Conservation (phyloP, 2,113 vertebrate species). For the Antigone vipio region DNA sequence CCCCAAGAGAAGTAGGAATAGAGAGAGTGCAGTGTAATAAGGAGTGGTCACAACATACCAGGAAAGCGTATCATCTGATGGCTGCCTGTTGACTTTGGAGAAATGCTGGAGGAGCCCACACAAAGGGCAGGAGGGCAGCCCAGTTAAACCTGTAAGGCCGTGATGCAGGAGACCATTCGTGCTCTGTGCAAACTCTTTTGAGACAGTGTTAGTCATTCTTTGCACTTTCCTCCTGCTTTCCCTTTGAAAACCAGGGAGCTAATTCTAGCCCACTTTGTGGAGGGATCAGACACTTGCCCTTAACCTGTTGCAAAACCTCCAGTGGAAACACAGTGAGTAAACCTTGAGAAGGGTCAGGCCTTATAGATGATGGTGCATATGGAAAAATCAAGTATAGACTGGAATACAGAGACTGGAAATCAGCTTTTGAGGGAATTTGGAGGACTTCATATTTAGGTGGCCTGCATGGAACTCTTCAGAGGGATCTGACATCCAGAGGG, state of each 20-base stretch:
- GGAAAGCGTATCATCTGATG: neutral
- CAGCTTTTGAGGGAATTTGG: neutral
- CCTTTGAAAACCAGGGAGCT: neutral
- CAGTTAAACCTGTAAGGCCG: neutral
- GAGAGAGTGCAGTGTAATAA: no score
- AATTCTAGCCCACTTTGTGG: neutral
- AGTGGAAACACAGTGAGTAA: neutral
- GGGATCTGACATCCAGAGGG: neutral
- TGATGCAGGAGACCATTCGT: neutral
- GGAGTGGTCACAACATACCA: neutral
- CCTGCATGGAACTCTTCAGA: neutral
- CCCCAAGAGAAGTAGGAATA: neutral
- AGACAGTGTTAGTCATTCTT: neutral
- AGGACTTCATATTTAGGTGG: neutral
- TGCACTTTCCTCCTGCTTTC: neutral
- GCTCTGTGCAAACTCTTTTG: neutral
- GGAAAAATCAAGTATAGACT: neutral
- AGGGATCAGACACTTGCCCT: neutral
- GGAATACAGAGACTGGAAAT: neutral
- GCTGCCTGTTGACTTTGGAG: neutral
- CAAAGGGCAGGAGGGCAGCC: neutral
- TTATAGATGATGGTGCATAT: fast-evolving
- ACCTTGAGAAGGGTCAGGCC: neutral
- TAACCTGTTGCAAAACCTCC: neutral
- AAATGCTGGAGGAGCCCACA: neutral